phyloP scores from a whole-genome alignment of 2,797 vertebrate genomes.

The Kryptolebias ocellatus region DNA sequence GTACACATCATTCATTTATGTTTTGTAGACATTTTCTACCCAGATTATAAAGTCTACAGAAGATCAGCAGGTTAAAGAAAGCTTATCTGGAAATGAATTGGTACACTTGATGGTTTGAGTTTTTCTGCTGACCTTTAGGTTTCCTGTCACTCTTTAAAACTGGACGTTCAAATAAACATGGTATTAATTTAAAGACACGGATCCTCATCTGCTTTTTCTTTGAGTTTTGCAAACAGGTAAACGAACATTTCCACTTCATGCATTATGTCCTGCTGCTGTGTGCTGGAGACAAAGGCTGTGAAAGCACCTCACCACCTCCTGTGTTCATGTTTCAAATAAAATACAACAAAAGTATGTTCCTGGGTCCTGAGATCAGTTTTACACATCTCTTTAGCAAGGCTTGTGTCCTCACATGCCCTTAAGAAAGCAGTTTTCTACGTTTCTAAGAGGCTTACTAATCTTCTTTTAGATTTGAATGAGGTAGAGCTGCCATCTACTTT shows the following conservation, averaged over 20 bases:
- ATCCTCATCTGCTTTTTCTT: neutral
- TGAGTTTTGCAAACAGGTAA: neutral
- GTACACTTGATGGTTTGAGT: neutral
- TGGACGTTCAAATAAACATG: neutral
- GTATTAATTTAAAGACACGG: neutral
- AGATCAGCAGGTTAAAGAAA: neutral
- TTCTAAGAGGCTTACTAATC: slow-evolving; percentile 74
- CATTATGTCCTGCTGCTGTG: neutral
- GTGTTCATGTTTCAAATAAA: neutral
- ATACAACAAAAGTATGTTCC: neutral
- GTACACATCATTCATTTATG: no score
- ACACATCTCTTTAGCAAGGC: slow-evolving; percentile 33
- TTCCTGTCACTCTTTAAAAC: neutral
- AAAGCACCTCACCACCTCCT: neutral
- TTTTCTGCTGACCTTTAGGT: neutral
- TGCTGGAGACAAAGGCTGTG: neutral
- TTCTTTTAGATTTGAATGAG: slow-evolving; percentile 73
- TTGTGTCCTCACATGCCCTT: slow-evolving; percentile 62
- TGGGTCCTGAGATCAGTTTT: slow-evolving; percentile 32
- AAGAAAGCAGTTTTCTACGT: slow-evolving; percentile 69
- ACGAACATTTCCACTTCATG: neutral
- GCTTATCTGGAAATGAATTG: neutral
- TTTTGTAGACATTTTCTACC: neutral
- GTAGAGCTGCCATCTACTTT: slow-evolving; percentile 48
- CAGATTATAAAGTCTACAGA: neutral